These are phyloP conservation scores for Acomys russatus DNA, from an alignment of 2,797 vertebrate species.

Conservation along the genomic window DNA sequence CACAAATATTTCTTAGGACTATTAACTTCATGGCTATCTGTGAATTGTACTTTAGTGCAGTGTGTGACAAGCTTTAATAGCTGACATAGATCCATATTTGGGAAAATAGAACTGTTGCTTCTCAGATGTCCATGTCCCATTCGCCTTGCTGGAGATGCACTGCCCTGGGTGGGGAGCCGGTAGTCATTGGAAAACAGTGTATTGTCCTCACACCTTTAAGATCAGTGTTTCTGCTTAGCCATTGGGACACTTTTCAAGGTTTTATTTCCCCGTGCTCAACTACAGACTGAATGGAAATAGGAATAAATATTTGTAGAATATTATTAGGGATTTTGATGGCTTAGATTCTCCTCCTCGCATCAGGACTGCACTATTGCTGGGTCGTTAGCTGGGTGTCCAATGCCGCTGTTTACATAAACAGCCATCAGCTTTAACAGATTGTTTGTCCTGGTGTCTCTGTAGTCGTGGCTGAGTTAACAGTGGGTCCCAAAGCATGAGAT, in stretches of 20 bases:
- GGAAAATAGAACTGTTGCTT: not conserved
- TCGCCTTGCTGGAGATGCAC: not conserved
- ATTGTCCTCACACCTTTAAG: not conserved
- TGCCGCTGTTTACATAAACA: too few species aligned
- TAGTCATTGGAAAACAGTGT: not conserved
- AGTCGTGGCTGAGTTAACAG: not conserved
- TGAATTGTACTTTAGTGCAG: not conserved
- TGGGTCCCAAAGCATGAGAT: not conserved
- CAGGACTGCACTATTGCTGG: too few species aligned
- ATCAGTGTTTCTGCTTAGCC: not conserved
- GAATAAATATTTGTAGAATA: not conserved
- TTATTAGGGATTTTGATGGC: not conserved
- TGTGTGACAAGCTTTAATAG: not conserved
- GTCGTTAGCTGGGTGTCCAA: not conserved
- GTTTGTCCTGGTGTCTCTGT: too few species aligned
- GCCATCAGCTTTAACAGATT: not conserved
- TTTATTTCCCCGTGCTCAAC: not conserved
- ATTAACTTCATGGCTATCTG: not conserved
- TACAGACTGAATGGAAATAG: not conserved
- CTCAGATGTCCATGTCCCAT: conserved; percentile 15
- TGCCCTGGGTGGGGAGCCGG: not conserved
- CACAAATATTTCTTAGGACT: not conserved
- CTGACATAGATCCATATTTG: not conserved
- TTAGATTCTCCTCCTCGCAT: not conserved
- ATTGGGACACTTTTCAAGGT: not conserved